These are phyloP conservation scores for Thysanoteuthis rhombus DNA, from an alignment of 2,888 invertebrate genomes.

Conservation along the genomic window DNA sequence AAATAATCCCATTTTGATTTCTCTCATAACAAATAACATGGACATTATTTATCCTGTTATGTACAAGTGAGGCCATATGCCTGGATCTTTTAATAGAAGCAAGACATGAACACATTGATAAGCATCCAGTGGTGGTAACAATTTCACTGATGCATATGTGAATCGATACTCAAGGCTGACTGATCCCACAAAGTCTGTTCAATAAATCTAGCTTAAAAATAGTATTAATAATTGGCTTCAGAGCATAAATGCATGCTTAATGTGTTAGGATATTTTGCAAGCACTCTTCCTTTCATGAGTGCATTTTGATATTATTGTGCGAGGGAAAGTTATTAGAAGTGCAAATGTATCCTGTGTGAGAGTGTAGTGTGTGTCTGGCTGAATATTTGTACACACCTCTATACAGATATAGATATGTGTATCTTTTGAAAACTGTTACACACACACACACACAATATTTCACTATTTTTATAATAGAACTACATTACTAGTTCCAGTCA, in stretches of 20 bases:
- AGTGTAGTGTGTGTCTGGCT: no score
- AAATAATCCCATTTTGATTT: neutral
- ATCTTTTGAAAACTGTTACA: no score
- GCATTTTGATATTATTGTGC: no score
- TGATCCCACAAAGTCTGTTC: neutral
- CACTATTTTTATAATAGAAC: no score
- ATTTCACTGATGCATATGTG: neutral
- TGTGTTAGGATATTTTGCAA: neutral
- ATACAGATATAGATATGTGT: no score
- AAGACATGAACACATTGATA: neutral
- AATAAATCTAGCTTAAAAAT: neutral
- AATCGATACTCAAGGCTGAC: neutral
- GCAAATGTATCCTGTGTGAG: no score
- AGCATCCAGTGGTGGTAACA: neutral
- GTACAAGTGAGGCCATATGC: neutral
- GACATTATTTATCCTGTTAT: neutral
- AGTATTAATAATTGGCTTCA: neutral
- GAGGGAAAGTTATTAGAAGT: no score
- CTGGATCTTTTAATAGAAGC: neutral
- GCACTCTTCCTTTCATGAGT: neutral
- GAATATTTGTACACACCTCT: no score
- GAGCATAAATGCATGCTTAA: neutral
- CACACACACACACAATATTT: no score
- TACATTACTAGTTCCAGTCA: no score
- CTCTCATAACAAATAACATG: neutral